A percentile compares a stretch with the other conserved stretches of the same genome.
These are phyloP conservation scores for Plectus sambesii DNA, from an alignment of 1,140 invertebrate genomes.

Conservation along the genomic window DNA sequence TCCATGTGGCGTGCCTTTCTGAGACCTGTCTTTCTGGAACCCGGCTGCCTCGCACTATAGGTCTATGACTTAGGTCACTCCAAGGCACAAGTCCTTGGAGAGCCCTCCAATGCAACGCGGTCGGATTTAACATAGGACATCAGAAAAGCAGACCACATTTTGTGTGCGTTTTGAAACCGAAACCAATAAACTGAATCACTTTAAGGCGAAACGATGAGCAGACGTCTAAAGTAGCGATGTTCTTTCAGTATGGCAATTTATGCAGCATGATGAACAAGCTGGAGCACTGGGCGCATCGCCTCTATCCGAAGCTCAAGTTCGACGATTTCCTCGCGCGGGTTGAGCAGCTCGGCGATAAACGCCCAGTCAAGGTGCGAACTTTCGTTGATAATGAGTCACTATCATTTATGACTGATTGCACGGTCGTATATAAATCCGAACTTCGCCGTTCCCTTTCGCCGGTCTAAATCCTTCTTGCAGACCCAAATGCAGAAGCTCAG, in stretches of 20 bases:
- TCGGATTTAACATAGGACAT: neutral
- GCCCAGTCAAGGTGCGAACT: too few relatives aligned
- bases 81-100: too few relatives aligned
- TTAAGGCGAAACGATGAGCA: neutral
- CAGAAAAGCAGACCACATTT: neutral
- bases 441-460: too few relatives aligned
- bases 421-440: too few relatives aligned
- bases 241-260: conserved; percentile 59
- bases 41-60: too few relatives aligned
- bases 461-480: too few relatives aligned
- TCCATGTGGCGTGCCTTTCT: too few relatives aligned
- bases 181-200: neutral
- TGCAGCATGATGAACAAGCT: conserved; percentile 65
- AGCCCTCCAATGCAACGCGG: neutral
- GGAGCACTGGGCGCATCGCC: conserved; percentile 79
- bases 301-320: conserved; percentile 76
- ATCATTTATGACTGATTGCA: too few relatives aligned
- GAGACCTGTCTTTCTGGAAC: too few relatives aligned
- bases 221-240: neutral
- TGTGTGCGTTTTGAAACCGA: neutral
- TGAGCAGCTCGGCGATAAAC: conserved; percentile 70
- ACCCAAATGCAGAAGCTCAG: too few relatives aligned
- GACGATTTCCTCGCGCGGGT: conserved; percentile 68
- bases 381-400: too few relatives aligned
- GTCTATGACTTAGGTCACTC: neutral